These are phyloP conservation scores for Lerista edwardsae DNA, from an alignment of 2,797 vertebrate genomes.

Conservation along the genomic window DNA sequence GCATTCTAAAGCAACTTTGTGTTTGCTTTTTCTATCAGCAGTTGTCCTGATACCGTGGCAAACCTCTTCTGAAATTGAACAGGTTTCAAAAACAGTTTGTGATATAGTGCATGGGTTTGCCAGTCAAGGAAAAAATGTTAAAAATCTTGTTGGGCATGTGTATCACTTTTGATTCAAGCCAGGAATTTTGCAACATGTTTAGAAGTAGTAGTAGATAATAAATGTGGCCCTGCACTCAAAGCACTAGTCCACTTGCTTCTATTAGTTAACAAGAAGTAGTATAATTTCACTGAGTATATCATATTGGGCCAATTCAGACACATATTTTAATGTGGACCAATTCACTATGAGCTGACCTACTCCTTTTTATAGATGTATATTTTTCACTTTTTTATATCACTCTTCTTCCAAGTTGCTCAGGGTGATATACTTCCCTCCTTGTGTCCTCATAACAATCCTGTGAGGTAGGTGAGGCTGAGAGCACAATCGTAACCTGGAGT, in stretches of 20 bases:
- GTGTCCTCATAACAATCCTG: too few relatives aligned
- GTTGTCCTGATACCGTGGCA: background rate
- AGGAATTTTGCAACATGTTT: background rate
- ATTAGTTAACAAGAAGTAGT: background rate
- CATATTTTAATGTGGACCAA: background rate
- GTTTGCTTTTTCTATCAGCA: background rate
- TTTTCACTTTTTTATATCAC: too few relatives aligned
- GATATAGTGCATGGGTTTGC: background rate
- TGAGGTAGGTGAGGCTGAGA: too few relatives aligned
- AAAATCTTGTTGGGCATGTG: background rate
- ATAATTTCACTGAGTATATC: background rate
- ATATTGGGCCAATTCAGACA: background rate
- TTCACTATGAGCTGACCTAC: background rate
- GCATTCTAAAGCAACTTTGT: background rate
- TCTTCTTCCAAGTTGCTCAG: too few relatives aligned
- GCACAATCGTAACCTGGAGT: too few relatives aligned
- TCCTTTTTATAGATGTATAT: background rate
- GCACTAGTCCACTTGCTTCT: background rate
- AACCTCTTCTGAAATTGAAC: background rate
- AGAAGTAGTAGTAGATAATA: background rate
- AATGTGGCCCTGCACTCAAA: background rate
- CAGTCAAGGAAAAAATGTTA: background rate
- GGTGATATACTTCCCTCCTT: too few relatives aligned
- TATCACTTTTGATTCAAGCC: too few relatives aligned
- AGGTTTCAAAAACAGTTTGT: background rate